Evolutionary conservation across 2,888 invertebrate genomes (phyloP).

Genomic region (Coelopa pilipes): DNA sequence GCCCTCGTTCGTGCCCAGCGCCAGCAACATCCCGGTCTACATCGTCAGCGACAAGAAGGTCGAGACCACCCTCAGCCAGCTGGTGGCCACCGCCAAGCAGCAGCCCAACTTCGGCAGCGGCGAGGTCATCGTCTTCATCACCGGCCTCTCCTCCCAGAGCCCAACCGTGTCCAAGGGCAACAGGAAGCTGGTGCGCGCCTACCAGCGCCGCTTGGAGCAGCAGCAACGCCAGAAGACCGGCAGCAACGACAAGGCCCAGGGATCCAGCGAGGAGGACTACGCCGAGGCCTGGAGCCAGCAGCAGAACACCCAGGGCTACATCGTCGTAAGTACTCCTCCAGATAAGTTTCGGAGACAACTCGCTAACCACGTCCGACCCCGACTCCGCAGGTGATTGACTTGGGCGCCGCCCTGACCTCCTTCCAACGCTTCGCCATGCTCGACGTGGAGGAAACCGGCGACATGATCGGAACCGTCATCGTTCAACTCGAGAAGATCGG

Average conservation of each 20-base stretch:
- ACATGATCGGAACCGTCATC: slow-evolving; percentile 55
- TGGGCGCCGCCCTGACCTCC: slow-evolving; percentile 54
- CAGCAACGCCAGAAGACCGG: slow-evolving; percentile 3
- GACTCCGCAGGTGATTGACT: slow-evolving; percentile 48
- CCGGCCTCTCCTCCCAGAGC: slow-evolving; percentile 55
- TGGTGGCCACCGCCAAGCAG: slow-evolving; percentile 50
- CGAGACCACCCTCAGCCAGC: slow-evolving; percentile 51
- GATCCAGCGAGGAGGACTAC: slow-evolving; percentile 52
- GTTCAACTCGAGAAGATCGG: slow-evolving; percentile 51
- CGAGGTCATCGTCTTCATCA: slow-evolving; percentile 61
- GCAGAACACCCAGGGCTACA: slow-evolving; percentile 50
- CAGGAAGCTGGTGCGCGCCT: slow-evolving; percentile 56
- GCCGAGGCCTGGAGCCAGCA: slow-evolving; percentile 37
- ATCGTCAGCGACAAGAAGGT: slow-evolving; percentile 54
- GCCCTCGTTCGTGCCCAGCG: slow-evolving; percentile 53
- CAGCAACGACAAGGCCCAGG: slow-evolving; percentile 42
- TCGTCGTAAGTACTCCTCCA: slow-evolving; percentile 49
- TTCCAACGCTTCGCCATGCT: slow-evolving; percentile 54
- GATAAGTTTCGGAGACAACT: too few species aligned
- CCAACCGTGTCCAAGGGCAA: slow-evolving; percentile 54
- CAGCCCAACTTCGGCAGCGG: slow-evolving; percentile 54
- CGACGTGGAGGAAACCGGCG: slow-evolving; percentile 55
- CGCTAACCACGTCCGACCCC: not conserved
- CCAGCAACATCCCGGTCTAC: slow-evolving; percentile 52
- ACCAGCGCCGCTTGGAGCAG: slow-evolving; percentile 50